Conservation (phyloP, 2,113 vertebrate genomes). For the Sturnira hondurensis region DNA sequence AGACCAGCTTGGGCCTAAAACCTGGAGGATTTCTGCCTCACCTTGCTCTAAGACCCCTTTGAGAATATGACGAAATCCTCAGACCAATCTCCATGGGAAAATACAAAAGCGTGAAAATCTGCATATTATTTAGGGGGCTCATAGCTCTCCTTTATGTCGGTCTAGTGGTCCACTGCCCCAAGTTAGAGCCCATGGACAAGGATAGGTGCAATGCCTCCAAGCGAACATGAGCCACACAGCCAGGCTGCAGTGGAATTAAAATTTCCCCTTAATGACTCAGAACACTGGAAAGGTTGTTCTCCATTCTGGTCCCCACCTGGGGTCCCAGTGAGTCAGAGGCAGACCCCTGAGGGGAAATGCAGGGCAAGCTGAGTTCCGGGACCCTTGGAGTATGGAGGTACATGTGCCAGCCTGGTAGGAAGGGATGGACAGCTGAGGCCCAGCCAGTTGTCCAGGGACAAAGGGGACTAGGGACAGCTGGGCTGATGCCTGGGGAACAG, state of each 20-base stretch:
- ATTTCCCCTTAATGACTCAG: not conserved
- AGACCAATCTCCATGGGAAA: not conserved
- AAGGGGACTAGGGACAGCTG: slow-evolving; percentile 15
- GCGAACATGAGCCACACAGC: not conserved
- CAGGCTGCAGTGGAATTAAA: not conserved
- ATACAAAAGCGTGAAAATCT: not conserved
- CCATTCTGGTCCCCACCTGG: not conserved
- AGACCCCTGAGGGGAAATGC: not conserved
- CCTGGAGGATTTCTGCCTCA: not conserved
- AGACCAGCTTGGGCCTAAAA: fast-evolving
- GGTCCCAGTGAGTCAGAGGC: not conserved
- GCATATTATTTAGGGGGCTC: not conserved
- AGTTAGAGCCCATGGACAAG: not conserved
- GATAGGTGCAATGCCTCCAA: not conserved
- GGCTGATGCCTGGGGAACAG: not conserved
- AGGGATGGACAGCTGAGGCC: slow-evolving; percentile 44
- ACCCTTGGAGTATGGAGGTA: not conserved
- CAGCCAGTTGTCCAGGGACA: slow-evolving; percentile 47
- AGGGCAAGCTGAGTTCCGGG: not conserved
- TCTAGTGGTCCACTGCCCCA: not conserved
- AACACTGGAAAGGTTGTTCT: not conserved
- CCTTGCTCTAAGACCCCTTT: not conserved
- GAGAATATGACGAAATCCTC: not conserved
- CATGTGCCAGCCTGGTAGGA: not conserved
- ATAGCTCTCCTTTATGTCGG: not conserved